These are phyloP conservation scores for Brachyhypopomus occidentalis DNA, from an alignment of 2,113 vertebrate genomes.

Conservation along the genomic window DNA sequence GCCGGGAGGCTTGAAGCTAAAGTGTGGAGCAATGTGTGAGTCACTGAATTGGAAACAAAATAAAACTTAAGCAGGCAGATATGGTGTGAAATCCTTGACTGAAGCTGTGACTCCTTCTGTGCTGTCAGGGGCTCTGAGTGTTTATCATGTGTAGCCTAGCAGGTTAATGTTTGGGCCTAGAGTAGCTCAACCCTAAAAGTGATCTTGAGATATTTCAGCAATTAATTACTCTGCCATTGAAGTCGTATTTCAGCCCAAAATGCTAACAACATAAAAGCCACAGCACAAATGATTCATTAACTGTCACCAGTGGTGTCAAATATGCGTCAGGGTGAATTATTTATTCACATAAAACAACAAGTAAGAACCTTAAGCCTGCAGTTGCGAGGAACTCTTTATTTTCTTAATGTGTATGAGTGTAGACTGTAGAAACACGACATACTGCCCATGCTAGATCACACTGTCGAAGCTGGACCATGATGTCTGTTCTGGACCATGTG, in stretches of 20 bases:
- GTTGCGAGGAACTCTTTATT: neutral
- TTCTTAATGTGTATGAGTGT: neutral
- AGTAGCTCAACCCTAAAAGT: neutral
- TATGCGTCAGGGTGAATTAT: neutral
- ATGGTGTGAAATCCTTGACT: neutral
- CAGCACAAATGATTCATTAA: constrained; percentile 1
- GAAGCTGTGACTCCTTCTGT: neutral
- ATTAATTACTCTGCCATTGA: constrained; percentile 2
- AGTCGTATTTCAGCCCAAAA: neutral
- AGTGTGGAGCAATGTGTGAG: neutral
- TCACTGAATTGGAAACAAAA: constrained; percentile 4
- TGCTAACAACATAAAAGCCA: neutral
- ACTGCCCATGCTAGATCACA: neutral
- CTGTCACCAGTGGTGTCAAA: neutral
- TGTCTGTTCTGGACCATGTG: neutral
- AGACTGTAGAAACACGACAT: neutral
- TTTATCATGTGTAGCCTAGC: neutral
- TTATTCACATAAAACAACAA: neutral
- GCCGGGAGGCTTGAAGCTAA: neutral
- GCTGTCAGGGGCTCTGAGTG: neutral
- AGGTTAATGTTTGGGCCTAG: neutral
- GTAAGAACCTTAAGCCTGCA: neutral
- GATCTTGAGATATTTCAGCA: neutral
- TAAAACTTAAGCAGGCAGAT: constrained; percentile 3
- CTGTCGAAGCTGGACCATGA: neutral